Conservation (phyloP, 2,113 vertebrate species). For the Sialia sialis region DNA sequence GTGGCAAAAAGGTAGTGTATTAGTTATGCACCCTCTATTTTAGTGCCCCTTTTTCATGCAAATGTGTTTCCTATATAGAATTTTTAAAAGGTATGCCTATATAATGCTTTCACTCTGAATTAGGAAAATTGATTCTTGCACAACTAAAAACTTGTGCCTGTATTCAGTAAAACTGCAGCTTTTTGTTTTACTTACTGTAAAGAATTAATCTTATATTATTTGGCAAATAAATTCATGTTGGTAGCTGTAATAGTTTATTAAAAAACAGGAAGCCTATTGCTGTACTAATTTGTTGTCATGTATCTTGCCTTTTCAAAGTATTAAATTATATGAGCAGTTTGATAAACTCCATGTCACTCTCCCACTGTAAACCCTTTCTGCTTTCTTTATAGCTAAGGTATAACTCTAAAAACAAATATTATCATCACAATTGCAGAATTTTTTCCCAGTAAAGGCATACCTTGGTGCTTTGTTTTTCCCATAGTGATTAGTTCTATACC, state of each 20-base stretch:
- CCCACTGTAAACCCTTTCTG: background rate
- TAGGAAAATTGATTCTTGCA: background rate
- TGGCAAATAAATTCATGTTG: background rate
- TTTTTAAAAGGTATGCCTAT: background rate
- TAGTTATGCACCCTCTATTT: conserved; percentile 82
- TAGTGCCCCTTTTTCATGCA: conserved; percentile 56
- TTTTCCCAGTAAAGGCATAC: background rate
- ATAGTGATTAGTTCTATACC: background rate
- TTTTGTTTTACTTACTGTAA: background rate
- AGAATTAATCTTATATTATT: background rate
- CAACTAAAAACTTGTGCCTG: background rate
- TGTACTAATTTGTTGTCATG: conserved; percentile 34
- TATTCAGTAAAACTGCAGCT: background rate
- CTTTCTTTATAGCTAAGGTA: background rate
- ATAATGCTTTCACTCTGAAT: background rate
- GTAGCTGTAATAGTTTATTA: background rate
- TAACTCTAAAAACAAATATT: background rate
- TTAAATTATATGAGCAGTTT: background rate
- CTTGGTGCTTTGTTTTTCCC: background rate
- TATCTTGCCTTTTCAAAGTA: conserved; percentile 32
- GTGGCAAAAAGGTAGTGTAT: conserved; percentile 86
- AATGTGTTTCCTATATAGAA: background rate
- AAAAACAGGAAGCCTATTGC: background rate
- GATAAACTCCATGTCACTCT: background rate
- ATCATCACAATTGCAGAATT: background rate